phyloP scores from a whole-genome alignment of 2,797 vertebrate species.

The Hemibagrus guttatus region DNA sequence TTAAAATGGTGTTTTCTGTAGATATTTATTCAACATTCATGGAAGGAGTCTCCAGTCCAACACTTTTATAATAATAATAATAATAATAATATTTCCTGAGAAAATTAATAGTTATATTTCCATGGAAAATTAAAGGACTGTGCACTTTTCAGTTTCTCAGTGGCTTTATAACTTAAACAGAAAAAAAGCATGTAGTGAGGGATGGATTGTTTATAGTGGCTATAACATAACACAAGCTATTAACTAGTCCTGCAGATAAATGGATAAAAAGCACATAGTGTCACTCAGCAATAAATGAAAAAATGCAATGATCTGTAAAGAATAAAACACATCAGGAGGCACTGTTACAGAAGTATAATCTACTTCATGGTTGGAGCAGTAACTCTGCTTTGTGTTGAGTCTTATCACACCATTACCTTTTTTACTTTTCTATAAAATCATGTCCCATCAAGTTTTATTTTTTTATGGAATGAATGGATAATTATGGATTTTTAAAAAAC shows the following conservation, averaged over 20 bases:
- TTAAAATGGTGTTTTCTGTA: not conserved
- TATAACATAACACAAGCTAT: not conserved
- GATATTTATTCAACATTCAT: not conserved
- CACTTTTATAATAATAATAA: too few relatives aligned
- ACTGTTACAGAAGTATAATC: not conserved
- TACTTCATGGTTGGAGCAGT: too few relatives aligned
- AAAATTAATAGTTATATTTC: too few relatives aligned
- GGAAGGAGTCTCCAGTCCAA: not conserved
- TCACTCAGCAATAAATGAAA: not conserved
- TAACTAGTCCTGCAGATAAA: not conserved
- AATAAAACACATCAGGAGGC: not conserved
- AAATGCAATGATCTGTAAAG: not conserved
- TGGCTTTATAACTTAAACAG: not conserved
- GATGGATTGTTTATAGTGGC: not conserved
- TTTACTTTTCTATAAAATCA: too few relatives aligned
- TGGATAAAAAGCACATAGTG: not conserved
- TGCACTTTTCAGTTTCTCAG: not conserved
- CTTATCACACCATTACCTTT: not conserved
- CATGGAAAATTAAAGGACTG: too few relatives aligned
- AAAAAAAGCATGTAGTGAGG: not conserved
- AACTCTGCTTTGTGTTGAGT: not conserved
- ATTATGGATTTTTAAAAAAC: too few relatives aligned
- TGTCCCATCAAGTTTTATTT: not conserved
- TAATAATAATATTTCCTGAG: too few relatives aligned
- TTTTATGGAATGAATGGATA: not conserved